These are phyloP conservation scores for Mactromeris polynyma DNA, from an alignment of 2,888 invertebrate genomes.

Conservation along the genomic window DNA sequence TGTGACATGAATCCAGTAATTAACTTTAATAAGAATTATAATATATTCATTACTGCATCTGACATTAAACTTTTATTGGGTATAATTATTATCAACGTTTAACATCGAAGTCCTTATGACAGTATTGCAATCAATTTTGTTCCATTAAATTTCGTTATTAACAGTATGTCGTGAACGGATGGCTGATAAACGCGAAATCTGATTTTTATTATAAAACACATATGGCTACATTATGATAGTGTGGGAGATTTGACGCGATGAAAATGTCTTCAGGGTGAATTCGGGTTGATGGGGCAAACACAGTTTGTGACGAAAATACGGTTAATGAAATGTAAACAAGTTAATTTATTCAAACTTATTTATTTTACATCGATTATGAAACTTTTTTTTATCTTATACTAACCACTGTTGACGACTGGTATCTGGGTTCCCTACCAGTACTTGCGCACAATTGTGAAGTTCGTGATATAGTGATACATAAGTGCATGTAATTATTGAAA, in stretches of 20 bases:
- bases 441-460: no score
- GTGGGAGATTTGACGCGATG: neutral
- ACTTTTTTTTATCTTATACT: no score
- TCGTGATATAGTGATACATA: no score
- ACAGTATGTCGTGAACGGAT: neutral
- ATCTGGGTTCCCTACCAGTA: no score
- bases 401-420: no score
- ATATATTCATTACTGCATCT: neutral
- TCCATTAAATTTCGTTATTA: neutral
- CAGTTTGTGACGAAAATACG: no score
- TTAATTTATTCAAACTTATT: no score
- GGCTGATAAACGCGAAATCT: neutral
- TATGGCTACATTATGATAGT: neutral
- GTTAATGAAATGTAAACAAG: no score
- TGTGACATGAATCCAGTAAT: no score
- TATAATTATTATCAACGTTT: neutral
- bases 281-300: neutral
- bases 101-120: neutral
- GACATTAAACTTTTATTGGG: slow-evolving; percentile 10
- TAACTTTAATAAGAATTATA: neutral
- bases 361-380: no score
- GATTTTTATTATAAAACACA: neutral
- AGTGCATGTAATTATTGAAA: no score
- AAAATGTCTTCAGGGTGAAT: neutral
- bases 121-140: neutral